Base-by-base conservation (phyloP, 2,113 vertebrate genomes). In the Myotis brandtii region DNA sequence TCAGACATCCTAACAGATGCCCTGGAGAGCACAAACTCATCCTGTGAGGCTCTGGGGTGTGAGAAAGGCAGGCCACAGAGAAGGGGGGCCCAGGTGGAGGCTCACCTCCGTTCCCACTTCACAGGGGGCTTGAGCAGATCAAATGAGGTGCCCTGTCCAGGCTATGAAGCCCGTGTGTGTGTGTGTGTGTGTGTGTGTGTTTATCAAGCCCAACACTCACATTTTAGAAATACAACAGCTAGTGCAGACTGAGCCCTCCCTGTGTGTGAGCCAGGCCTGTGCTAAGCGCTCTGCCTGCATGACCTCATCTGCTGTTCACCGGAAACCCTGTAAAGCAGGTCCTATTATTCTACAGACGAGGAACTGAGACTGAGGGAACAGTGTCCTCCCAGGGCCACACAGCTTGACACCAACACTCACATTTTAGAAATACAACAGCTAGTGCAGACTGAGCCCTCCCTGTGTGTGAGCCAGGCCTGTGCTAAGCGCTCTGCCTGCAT, bases 241-340 rank as follows among this genome's bases (percentile, higher is more conserved):
- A 5, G 54, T 3, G 25, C 20, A 32, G 34, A 14, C 8, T 2
- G 0, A 43, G 32, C 37, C 18, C 4, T 20, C n/a, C 67, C 12
- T 17, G 43, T 23, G 23, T 11, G 13, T 7, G 83, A 0, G 23
- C 62, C 62, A 9, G 34, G 46, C 66, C 27, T 10, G 18, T 13
- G 54, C 66, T 40, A 2, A 2, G 56, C 0, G 32, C 66, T 56
- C 30, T 3, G 16, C 1, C 0, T 2, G 11, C 30, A 7, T 1
- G 3, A 4, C 6, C 20, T n/a, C 48, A 4, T 9, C 2, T 3
- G 18, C 2, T 1, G 9, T 3, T 50, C 37, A 8, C 66, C n/a
- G 70, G 59, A 40, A 40, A 10, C n/a, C 56, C 46, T 3, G 12
- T 0, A 3, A 6, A 54, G 34, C 81, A 9, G 70, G 72, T 7